A percentile compares a stretch with the other conserved stretches of the same genome.
Evolutionary conservation across 2,113 vertebrate genomes (phyloP).

Genomic region (Ovis aries): ARS-UI_Ramb_v3.0 NC_056072.1:39985001-39985500

Average conservation of each 20-base stretch:
- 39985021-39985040: not conserved
- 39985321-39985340: not conserved
- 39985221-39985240: not conserved
- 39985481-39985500: not conserved
- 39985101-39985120: not conserved
- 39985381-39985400: not conserved
- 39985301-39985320: not conserved
- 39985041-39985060: not conserved
- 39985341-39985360: not conserved
- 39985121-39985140: not conserved
- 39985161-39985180: not conserved
- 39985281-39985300: not conserved
- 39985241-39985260: not conserved
- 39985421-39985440: not conserved
- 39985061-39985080: not conserved
- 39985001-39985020: not conserved
- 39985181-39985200: not conserved
- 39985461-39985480: not conserved
- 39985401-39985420: not conserved
- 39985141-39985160: not conserved
- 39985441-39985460: not conserved
- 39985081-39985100: not conserved
- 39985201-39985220: not conserved
- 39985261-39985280: not conserved
- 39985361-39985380: not conserved